Evolutionary conservation across 2,888 invertebrate genomes (phyloP).

Genomic region (Steinernema hermaphroditum): DNA sequence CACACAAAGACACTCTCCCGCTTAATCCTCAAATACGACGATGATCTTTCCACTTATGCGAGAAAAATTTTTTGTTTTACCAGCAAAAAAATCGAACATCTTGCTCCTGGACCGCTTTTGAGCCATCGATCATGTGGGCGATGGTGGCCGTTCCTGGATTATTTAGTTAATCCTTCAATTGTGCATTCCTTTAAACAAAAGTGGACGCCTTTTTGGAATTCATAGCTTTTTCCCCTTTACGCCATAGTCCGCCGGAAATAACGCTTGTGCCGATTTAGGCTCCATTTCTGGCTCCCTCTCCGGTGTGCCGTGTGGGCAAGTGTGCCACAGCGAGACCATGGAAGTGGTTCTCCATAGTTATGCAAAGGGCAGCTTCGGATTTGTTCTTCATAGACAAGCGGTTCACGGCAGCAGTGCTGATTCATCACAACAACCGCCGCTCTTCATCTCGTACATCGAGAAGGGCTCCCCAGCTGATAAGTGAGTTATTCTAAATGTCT

Average conservation of each 20-base stretch:
- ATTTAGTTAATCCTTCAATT: slow-evolving; percentile 11
- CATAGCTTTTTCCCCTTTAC: not conserved
- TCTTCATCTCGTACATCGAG: slow-evolving; percentile 71
- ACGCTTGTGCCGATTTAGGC: slow-evolving; percentile 29
- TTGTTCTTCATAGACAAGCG: slow-evolving; percentile 70
- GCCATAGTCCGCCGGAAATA: too few species aligned
- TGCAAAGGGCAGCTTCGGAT: slow-evolving; percentile 70
- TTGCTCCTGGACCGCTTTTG: not conserved
- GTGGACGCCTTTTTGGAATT: not conserved
- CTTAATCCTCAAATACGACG: too few species aligned
- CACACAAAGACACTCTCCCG: slow-evolving; percentile 11
- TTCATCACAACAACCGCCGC: slow-evolving; percentile 55
- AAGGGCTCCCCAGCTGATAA: slow-evolving; percentile 72
- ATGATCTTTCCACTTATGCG: not conserved
- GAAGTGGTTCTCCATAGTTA: slow-evolving; percentile 71
- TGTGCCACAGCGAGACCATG: slow-evolving; percentile 72
- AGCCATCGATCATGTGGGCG: not conserved
- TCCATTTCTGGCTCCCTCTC: slow-evolving; percentile 35
- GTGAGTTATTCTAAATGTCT: not conserved
- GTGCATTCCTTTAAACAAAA: slow-evolving; percentile 9
- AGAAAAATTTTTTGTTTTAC: not conserved
- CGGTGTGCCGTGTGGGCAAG: slow-evolving; percentile 56
- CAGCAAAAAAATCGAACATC: not conserved
- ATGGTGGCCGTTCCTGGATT: not conserved
- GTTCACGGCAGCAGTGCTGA: slow-evolving; percentile 60